Conservation (phyloP, 2,797 vertebrate genomes). For the Gymnopithys bicolor region DNA sequence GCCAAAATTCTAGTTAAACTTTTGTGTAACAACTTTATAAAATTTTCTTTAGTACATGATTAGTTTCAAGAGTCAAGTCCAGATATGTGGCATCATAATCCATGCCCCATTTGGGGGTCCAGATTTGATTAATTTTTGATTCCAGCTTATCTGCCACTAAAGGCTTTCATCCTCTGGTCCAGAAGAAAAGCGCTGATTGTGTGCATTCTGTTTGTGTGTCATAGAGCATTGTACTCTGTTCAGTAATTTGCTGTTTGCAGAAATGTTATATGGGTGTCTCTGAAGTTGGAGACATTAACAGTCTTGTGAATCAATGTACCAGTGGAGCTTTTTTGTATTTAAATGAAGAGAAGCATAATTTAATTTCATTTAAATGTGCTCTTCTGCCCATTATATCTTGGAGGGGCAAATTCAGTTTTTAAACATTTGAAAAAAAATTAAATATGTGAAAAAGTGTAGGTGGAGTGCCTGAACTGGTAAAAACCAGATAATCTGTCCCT, state of each 20-base stretch:
- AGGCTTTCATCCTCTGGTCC: not conserved
- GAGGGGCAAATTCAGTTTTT: not conserved
- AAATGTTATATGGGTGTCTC: not conserved
- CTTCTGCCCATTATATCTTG: not conserved
- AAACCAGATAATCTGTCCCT: conserved; percentile 3
- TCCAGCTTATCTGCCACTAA: not conserved
- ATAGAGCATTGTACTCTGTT: not conserved
- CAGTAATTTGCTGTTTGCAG: not conserved
- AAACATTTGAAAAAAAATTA: not conserved
- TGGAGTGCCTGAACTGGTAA: not conserved
- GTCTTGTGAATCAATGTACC: not conserved
- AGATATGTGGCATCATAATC: not conserved
- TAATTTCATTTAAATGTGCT: not conserved
- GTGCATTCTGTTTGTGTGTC: not conserved
- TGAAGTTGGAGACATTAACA: not conserved
- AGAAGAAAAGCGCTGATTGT: not conserved
- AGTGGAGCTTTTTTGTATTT: not conserved
- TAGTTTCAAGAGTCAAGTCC: not conserved
- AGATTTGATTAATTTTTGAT: not conserved
- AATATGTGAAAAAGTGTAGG: not conserved
- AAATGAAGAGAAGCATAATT: not conserved
- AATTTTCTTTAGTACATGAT: not conserved
- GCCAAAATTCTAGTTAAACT: not conserved
- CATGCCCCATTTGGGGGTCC: not conserved
- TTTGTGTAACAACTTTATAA: not conserved